Evolutionary conservation across 2,888 invertebrate species (phyloP).

Genomic region (Ormyrus labotus): DNA sequence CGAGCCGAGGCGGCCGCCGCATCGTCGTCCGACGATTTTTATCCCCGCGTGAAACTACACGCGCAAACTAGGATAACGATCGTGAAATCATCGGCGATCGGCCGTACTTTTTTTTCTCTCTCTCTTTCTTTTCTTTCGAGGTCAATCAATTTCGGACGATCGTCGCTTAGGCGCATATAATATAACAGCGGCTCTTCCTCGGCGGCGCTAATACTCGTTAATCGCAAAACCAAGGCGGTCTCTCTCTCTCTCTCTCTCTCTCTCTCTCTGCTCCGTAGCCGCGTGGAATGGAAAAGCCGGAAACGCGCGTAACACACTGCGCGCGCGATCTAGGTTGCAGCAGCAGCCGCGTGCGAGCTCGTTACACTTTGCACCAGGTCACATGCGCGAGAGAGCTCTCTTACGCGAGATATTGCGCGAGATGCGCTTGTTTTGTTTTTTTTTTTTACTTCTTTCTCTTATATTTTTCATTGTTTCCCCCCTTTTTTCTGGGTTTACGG

Average conservation of each 20-base stretch:
- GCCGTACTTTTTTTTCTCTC: too few relatives aligned
- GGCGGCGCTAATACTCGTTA: background rate
- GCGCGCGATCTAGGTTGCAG: slow-evolving; percentile 47
- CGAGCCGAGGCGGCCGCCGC: slow-evolving; percentile 7
- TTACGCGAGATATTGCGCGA: too few relatives aligned
- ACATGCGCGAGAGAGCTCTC: background rate
- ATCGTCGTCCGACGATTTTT: slow-evolving; percentile 47
- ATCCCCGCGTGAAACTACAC: slow-evolving; percentile 50
- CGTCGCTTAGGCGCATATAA: background rate
- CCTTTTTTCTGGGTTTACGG: too few relatives aligned
- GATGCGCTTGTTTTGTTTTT: too few relatives aligned
- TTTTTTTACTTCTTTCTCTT: too few relatives aligned
- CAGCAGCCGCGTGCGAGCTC: slow-evolving; percentile 2
- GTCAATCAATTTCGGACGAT: slow-evolving; percentile 47
- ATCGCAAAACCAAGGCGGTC: slow-evolving; percentile 16
- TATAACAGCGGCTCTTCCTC: background rate
- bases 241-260: too few relatives aligned
- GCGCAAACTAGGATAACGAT: slow-evolving; percentile 52
- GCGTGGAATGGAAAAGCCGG: slow-evolving; percentile 48
- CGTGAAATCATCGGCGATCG: slow-evolving; percentile 40
- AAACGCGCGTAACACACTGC: slow-evolving; percentile 31
- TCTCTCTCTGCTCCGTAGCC: background rate
- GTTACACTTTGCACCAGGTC: slow-evolving; percentile 45
- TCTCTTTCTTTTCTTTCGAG: slow-evolving; percentile 19
- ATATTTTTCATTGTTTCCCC: too few relatives aligned